Evolutionary conservation across 2,888 invertebrate genomes (phyloP).

Genomic region (Drosophila cognata): DNA sequence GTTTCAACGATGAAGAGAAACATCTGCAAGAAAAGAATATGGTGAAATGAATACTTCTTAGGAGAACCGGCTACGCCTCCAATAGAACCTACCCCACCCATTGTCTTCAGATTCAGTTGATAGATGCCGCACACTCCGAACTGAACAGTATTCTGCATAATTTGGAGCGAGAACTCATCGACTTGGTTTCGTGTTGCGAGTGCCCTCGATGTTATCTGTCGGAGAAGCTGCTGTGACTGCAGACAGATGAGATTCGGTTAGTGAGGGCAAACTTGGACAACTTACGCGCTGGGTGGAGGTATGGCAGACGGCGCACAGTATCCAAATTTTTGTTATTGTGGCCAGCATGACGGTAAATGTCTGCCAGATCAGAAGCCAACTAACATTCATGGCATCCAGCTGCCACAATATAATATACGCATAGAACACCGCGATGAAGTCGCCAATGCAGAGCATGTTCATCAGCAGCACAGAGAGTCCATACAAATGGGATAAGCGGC

Average conservation of each 20-base stretch:
- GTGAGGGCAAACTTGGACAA: background rate
- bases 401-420: constrained; percentile 45
- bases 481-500: constrained; percentile 49
- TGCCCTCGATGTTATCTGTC: background rate
- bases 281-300: constrained; percentile 56
- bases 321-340: constrained; percentile 55
- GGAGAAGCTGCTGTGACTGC: constrained; percentile 50
- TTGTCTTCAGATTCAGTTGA: constrained; percentile 61
- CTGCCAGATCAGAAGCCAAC: constrained; percentile 28
- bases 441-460: constrained; percentile 66
- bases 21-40: constrained; percentile 45
- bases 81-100: constrained; percentile 45
- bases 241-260: background rate
- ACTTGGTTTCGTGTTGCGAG: constrained; percentile 11
- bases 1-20: constrained; percentile 66
- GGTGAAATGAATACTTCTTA: background rate
- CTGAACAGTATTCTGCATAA: constrained; percentile 66
- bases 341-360: constrained; percentile 41
- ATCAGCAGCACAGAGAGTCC: constrained; percentile 64
- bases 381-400: background rate
- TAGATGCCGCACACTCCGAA: constrained; percentile 69
- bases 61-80: background rate
- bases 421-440: constrained; percentile 60
- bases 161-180: constrained; percentile 69
- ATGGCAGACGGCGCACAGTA: constrained; percentile 56